Evolutionary conservation across 2,113 vertebrate genomes (phyloP).

Genomic region (Dasyprocta punctata): DNA sequence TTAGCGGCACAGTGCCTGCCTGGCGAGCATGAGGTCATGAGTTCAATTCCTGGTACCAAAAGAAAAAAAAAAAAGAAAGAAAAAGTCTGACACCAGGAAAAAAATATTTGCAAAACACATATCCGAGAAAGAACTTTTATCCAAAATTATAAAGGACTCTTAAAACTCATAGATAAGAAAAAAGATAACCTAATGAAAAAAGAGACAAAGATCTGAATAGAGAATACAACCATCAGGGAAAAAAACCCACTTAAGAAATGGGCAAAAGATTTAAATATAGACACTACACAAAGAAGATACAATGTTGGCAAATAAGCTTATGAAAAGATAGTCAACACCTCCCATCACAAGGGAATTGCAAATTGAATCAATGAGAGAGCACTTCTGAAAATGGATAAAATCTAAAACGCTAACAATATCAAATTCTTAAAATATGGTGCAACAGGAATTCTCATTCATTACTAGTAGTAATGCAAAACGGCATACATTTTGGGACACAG

Average conservation of each 20-base stretch:
- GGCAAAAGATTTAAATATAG: not conserved
- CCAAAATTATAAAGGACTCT: not conserved
- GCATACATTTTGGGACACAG: not conserved
- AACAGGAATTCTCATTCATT: not conserved
- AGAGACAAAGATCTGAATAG: not conserved
- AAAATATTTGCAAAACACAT: slow-evolving; percentile 35
- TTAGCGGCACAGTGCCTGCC: no score
- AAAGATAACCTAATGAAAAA: not conserved
- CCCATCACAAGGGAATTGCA: not conserved
- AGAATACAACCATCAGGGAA: not conserved
- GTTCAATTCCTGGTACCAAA: no score
- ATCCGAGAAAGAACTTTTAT: slow-evolving; percentile 10
- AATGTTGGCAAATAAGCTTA: not conserved
- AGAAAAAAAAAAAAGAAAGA: not conserved
- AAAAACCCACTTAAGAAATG: slow-evolving; percentile 15
- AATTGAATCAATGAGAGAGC: not conserved
- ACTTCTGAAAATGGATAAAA: slow-evolving; percentile 11
- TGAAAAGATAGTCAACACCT: not conserved
- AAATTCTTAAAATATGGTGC: not conserved
- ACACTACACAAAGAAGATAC: not conserved
- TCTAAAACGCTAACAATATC: not conserved
- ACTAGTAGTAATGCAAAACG: slow-evolving; percentile 5
- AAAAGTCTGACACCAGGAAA: not conserved
- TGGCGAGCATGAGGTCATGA: no score
- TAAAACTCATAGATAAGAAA: slow-evolving; percentile 19